Percentiles rank a stretch among this genome's conserved stretches.
Evolutionary conservation across 2,888 invertebrate genomes (phyloP).

Genomic region (Leptogaster cylindrica): DNA sequence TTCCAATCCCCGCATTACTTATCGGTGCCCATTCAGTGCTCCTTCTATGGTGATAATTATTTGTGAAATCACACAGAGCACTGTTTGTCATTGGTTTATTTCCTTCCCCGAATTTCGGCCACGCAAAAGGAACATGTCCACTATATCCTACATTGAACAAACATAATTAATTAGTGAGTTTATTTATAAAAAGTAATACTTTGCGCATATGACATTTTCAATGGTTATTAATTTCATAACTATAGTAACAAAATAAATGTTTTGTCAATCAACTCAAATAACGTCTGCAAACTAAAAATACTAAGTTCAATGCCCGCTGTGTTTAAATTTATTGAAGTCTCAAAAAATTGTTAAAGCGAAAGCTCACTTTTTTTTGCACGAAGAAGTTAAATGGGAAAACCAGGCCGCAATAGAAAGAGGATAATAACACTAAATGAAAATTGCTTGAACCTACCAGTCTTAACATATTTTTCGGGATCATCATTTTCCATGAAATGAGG

Average conservation of each 20-base stretch:
- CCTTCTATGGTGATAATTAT: conserved; percentile 74
- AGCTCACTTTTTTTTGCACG: too few species aligned
- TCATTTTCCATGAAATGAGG: conserved; percentile 58
- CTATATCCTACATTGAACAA: conserved; percentile 52
- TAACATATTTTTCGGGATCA: conserved; percentile 57
- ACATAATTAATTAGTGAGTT: not conserved
- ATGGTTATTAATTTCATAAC: too few species aligned
- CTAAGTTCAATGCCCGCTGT: too few species aligned
- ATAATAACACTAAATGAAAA: too few species aligned
- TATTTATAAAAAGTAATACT: conserved; percentile 30
- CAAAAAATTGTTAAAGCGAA: too few species aligned
- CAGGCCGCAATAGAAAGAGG: too few species aligned
- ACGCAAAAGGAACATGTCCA: conserved; percentile 58
- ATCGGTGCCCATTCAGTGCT: conserved; percentile 77
- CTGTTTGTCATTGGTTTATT: conserved; percentile 71
- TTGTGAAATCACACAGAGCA: conserved; percentile 76
- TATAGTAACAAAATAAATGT: too few species aligned
- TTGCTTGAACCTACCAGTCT: conserved; percentile 51
- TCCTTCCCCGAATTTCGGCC: conserved; percentile 56
- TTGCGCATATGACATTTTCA: conserved; percentile 48
- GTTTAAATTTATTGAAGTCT: too few species aligned
- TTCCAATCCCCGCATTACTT: conserved; percentile 53
- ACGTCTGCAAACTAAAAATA: too few species aligned
- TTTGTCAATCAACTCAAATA: too few species aligned
- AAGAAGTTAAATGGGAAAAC: too few species aligned